A percentile compares a stretch with the other conserved stretches of the same genome.
Evolutionary conservation across 2,888 invertebrate species (phyloP).

Genomic region (Chloromyia formosa): DNA sequence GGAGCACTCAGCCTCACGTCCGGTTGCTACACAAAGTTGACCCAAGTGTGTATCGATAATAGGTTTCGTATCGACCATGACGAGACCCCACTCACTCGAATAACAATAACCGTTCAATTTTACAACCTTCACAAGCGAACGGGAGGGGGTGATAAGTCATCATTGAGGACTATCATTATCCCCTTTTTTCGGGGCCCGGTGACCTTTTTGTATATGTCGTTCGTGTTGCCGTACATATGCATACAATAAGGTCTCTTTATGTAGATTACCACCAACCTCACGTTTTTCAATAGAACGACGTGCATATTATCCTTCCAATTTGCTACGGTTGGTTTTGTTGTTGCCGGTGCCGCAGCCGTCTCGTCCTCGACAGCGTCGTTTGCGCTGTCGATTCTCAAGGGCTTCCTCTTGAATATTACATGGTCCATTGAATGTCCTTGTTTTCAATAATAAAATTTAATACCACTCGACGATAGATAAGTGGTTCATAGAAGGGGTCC

Average conservation of each 20-base stretch:
- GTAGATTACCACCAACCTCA: not conserved
- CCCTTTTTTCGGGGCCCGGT: not conserved
- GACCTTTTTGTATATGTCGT: not conserved
- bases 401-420: not conserved
- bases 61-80: not conserved
- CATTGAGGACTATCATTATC: conserved; percentile 4
- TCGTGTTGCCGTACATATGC: not conserved
- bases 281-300: conserved; percentile 10
- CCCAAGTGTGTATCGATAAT: conserved; percentile 1
- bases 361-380: not conserved
- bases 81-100: not conserved
- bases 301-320: conserved; percentile 7
- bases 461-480: conserved; percentile 23
- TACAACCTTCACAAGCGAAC: not conserved
- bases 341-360: not conserved
- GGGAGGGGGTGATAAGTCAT: not conserved
- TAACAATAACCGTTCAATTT: conserved; percentile 4
- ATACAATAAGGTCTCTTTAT: not conserved
- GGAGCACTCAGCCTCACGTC: too few species aligned
- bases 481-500: not conserved
- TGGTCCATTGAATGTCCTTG: conserved; percentile 24
- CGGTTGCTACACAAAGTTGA: not conserved
- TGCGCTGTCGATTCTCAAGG: not conserved
- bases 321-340: not conserved
- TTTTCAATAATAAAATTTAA: conserved; percentile 29